These are phyloP conservation scores for Leptopilina myrica DNA, from an alignment of 2,888 invertebrate genomes.

Conservation along the genomic window DNA sequence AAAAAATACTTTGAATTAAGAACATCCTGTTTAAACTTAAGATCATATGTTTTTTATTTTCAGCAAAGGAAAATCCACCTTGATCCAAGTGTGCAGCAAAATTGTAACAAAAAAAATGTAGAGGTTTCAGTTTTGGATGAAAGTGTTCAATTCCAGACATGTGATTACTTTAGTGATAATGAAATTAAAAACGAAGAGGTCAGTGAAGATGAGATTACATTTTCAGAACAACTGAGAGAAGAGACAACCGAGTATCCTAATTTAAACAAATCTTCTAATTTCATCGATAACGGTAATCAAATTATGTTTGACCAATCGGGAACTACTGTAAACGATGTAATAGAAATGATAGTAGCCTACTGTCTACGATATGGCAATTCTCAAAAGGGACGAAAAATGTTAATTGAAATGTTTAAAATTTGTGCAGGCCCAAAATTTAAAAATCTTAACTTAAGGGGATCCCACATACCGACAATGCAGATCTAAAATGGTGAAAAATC, in stretches of 20 bases:
- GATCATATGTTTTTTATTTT: background rate
- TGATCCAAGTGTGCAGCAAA: background rate
- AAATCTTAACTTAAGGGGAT: background rate
- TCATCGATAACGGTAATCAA: background rate
- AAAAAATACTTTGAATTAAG: too few species aligned
- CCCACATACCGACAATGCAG: too few species aligned
- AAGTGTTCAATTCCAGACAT: background rate
- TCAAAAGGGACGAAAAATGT: background rate
- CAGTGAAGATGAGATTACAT: background rate
- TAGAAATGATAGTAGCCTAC: background rate
- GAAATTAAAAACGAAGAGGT: background rate
- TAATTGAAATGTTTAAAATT: background rate
- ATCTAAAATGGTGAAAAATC: too few species aligned
- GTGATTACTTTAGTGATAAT: background rate
- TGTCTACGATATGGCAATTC: background rate
- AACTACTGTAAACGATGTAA: background rate
- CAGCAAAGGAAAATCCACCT: background rate
- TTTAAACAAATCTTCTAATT: background rate
- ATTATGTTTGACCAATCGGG: background rate
- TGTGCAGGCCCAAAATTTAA: background rate
- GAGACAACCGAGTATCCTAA: background rate
- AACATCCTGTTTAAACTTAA: too few species aligned
- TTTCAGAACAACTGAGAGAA: background rate
- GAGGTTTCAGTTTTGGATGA: background rate
- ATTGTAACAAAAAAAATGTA: background rate